These are phyloP conservation scores for Bombus picipes DNA, from an alignment of 1,140 invertebrate species.

Conservation along the genomic window DNA sequence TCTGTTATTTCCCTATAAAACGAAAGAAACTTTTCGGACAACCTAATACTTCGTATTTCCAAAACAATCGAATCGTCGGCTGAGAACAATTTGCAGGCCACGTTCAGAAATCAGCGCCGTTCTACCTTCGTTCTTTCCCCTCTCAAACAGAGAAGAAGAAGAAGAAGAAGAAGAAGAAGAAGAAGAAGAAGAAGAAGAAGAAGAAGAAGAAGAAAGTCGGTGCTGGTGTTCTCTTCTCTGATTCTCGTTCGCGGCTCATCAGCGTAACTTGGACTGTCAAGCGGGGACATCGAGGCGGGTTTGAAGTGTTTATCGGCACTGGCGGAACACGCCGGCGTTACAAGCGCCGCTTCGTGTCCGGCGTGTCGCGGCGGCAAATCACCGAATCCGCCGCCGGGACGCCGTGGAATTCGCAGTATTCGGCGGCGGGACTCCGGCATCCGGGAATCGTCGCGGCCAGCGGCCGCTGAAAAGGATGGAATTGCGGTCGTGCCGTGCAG, in stretches of 20 bases:
- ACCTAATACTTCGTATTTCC: too few species aligned
- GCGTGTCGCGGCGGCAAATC: slow-evolving; percentile 67
- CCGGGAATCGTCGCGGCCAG: slow-evolving; percentile 53
- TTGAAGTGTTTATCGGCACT: slow-evolving; percentile 67
- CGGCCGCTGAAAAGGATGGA: slow-evolving; percentile 37
- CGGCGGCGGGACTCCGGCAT: slow-evolving; percentile 52
- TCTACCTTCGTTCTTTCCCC: too few species aligned
- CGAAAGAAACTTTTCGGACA: too few species aligned
- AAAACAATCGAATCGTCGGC: too few species aligned
- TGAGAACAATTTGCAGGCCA: too few species aligned
- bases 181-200: too few species aligned
- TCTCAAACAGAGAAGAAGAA: too few species aligned
- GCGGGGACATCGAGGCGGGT: slow-evolving; percentile 43
- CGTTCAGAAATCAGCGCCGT: too few species aligned
- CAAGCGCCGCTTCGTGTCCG: slow-evolving; percentile 64
- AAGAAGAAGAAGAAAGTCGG: not conserved
- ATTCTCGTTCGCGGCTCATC: slow-evolving; percentile 47
- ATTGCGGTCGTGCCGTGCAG: slow-evolving; percentile 37
- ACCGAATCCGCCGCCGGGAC: slow-evolving; percentile 61
- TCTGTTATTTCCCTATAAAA: too few species aligned
- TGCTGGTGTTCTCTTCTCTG: not conserved
- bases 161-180: not conserved
- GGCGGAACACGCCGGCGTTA: slow-evolving; percentile 60
- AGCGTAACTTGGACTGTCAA: slow-evolving; percentile 67
- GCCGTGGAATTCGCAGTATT: slow-evolving; percentile 64